Conservation (phyloP, 2,888 invertebrate species). For the Nomada ferruginata region DNA sequence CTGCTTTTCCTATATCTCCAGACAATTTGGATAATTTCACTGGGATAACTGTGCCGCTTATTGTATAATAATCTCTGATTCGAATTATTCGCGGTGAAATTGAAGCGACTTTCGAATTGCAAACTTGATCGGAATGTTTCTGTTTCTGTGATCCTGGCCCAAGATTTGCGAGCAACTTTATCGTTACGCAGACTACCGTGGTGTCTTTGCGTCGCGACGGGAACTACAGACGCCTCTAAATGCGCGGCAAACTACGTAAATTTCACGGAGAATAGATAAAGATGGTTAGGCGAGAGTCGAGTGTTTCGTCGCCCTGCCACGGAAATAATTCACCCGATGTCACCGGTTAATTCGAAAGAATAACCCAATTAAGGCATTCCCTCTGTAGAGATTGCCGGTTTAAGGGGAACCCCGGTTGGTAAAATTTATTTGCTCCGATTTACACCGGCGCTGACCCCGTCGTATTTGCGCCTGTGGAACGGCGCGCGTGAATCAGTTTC, state of each 20-base stretch:
- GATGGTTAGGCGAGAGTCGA: conserved; percentile 1
- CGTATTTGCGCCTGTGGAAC: conserved; percentile 1
- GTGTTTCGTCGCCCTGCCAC: not conserved
- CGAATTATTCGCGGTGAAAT: no score
- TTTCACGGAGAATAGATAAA: conserved; percentile 49
- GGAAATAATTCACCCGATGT: conserved; percentile 6
- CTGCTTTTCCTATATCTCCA: not conserved
- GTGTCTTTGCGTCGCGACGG: conserved; percentile 27
- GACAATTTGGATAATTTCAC: not conserved
- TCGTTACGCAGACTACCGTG: conserved; percentile 44
- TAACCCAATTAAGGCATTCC: conserved; percentile 35
- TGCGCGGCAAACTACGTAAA: conserved; percentile 34
- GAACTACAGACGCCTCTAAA: conserved; percentile 50
- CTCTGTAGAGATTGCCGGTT: not conserved
- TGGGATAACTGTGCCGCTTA: not conserved
- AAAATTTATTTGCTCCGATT: conserved; percentile 29
- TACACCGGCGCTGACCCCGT: not conserved
- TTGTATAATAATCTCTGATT: no score
- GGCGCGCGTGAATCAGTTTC: conserved; percentile 33
- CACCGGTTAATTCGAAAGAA: conserved; percentile 34
- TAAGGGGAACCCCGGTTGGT: not conserved
- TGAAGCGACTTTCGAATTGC: not conserved
- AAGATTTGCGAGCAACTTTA: conserved; percentile 28
- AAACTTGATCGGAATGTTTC: conserved; percentile 13
- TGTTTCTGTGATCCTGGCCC: not conserved